Evolutionary conservation across 2,113 vertebrate genomes (phyloP), one percentile per base, ranked within the genome.

Genomic region (Thunnus thynnus): DNA sequence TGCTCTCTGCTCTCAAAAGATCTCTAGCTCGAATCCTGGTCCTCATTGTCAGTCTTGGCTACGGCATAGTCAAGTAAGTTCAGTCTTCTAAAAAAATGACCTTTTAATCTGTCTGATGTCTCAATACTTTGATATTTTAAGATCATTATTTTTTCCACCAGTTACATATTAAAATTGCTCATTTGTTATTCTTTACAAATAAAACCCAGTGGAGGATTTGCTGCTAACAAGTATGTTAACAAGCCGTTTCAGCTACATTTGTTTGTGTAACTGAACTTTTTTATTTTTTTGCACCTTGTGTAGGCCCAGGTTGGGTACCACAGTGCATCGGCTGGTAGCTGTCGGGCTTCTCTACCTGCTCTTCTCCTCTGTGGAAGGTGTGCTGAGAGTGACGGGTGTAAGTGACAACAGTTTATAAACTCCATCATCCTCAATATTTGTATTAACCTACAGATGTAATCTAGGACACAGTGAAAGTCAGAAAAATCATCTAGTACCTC

Each of bases 11-110:
- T 7, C 94, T 99, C 83, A 99, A 99, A 88, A 95, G 98, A 70
- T 98, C 98, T 0, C 86, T 99, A 63, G 98, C 98, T 82, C 96
- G 98, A 78, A 97, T 97, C 80, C 92, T 99, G 77, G 97, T 99
- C 77, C 97, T 99, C 86, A 98, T 99, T 66, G 97, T 99, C 86
- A 99, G 97, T 75, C 93, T 99, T 63, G 97, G 97, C 50, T 99
- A 99, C 47, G 98, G 98, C 47, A 99, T 99, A 70, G 98, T 99
- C 91, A 98, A 96, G 98, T 99, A 85, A 95, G 96, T 96, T 86
- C 2, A 52, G 13, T 41, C 36, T 51, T 16, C 25, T 10, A 18
- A 63, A 22, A 30, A 54, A 44, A 20, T 2, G 3, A 13, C 32
- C 16, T 50, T 18, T 70, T 58, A 2, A 4, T 17, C n/a, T 14